phyloP scores from a whole-genome alignment of 2,797 vertebrate genomes.

The Hipposideros larvatus region DNA sequence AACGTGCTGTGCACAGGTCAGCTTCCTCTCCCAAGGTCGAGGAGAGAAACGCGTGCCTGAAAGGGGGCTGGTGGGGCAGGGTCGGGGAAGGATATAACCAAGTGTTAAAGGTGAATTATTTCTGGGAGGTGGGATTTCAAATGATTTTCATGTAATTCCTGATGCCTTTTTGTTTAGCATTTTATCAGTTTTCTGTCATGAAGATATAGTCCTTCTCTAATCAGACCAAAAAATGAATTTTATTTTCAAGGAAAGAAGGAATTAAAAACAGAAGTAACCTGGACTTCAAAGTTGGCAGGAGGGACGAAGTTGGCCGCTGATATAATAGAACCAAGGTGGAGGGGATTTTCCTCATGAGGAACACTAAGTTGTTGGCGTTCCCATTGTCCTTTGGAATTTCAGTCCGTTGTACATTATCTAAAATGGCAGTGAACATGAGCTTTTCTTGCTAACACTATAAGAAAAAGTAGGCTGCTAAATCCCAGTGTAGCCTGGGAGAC shows the following conservation, averaged over 20 bases:
- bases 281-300: neutral
- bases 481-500: neutral
- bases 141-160: neutral
- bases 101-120: neutral
- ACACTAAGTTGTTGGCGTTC: accelerated
- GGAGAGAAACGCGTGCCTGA: neutral
- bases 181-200: neutral
- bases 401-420: neutral
- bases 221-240: neutral
- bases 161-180: neutral
- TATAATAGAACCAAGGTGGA: neutral
- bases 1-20: neutral
- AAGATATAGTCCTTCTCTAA: neutral
- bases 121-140: neutral
- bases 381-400: neutral
- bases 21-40: neutral
- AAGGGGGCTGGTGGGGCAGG: neutral
- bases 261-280: neutral
- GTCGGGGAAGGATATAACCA: accelerated
- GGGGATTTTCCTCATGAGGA: neutral
- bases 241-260: conserved; percentile 51
- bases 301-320: neutral
- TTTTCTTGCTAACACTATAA: neutral
- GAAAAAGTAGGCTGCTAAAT: neutral
- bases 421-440: neutral